These are phyloP conservation scores for Melanotus villosus DNA, from an alignment of 2,888 invertebrate genomes.

Conservation along the genomic window DNA sequence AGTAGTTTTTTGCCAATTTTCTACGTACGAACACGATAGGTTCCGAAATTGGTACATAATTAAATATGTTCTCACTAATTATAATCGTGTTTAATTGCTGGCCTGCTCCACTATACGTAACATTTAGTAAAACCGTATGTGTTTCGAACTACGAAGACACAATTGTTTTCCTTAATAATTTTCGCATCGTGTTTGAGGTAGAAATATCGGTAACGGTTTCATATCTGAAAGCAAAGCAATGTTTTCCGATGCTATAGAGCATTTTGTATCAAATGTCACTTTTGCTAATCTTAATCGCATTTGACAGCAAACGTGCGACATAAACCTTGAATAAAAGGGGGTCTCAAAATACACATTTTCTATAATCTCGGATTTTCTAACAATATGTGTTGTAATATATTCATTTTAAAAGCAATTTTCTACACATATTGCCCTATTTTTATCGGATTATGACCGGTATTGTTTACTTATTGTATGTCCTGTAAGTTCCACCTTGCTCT, in stretches of 20 bases:
- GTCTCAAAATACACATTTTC: constrained; percentile 58
- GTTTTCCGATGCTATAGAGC: constrained; percentile 6
- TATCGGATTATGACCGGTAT: constrained; percentile 59
- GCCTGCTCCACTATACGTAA: no score
- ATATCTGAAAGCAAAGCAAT: constrained; percentile 26
- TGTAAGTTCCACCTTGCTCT: constrained; percentile 45
- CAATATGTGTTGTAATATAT: constrained; percentile 64
- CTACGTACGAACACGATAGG: no score
- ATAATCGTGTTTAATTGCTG: no score
- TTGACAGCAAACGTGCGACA: constrained; percentile 62
- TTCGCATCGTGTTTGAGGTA: not conserved
- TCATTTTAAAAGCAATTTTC: constrained; percentile 66
- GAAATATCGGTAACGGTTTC: not conserved
- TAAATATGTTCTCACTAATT: no score
- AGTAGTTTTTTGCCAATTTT: no score
- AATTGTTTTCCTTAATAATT: no score
- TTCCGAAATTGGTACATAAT: no score
- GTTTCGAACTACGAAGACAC: no score
- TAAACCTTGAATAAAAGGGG: constrained; percentile 57
- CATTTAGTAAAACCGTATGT: no score
- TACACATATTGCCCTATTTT: constrained; percentile 65
- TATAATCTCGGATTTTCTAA: constrained; percentile 62
- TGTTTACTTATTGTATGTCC: constrained; percentile 41
- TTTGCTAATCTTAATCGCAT: constrained; percentile 62
- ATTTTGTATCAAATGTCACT: constrained; percentile 41